These are phyloP conservation scores for Bradynema listronoti DNA, from an alignment of 1,140 invertebrate genomes.

Conservation along the genomic window DNA sequence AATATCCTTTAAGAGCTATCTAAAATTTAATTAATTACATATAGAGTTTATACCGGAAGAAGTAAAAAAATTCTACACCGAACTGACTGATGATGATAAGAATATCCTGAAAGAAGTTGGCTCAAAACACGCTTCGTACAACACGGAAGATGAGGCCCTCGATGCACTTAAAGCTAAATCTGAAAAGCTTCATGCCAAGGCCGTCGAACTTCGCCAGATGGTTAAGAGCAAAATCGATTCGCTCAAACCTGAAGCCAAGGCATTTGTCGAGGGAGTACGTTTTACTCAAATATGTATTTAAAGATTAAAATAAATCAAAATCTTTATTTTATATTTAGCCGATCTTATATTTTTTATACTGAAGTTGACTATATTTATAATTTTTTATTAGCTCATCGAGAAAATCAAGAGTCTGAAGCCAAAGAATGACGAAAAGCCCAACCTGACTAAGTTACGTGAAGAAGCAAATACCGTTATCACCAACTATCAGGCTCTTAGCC, in stretches of 20 bases:
- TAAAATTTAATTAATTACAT: too few species aligned
- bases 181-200: constrained; percentile 44
- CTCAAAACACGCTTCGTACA: constrained; percentile 30
- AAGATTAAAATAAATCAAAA: background rate
- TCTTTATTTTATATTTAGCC: background rate
- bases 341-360: background rate
- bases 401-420: constrained; percentile 35
- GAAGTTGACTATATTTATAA: constrained; percentile 6
- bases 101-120: constrained; percentile 40
- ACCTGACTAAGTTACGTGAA: constrained; percentile 37
- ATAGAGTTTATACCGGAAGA: constrained; percentile 40
- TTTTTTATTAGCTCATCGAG: constrained; percentile 30
- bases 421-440: constrained; percentile 42
- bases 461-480: constrained; percentile 32
- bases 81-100: constrained; percentile 46
- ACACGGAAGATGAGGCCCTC: constrained; percentile 35
- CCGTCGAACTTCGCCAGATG: constrained; percentile 33
- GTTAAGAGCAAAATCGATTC: constrained; percentile 32
- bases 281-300: background rate
- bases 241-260: constrained; percentile 37
- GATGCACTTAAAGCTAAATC: constrained; percentile 40
- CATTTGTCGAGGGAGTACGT: constrained; percentile 35
- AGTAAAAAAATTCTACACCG: constrained; percentile 40
- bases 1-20: too few species aligned
- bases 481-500: constrained; percentile 19